Conservation (phyloP, 1,140 invertebrate species). For the Drosophila subpulchrella region DNA sequence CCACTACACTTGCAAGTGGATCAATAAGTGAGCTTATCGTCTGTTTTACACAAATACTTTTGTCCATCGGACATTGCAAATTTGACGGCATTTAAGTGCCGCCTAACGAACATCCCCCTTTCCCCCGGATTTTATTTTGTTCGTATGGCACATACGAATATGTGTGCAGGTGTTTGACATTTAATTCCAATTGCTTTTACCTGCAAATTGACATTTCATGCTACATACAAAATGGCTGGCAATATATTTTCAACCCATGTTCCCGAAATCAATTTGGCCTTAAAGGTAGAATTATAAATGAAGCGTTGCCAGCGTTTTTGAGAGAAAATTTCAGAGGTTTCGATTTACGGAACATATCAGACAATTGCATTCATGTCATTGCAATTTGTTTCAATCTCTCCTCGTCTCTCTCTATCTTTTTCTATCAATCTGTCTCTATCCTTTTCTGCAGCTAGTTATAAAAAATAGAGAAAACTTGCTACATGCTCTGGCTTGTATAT, state of each 20-base stretch:
- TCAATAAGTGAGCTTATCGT: constrained; percentile 79
- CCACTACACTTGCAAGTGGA: constrained; percentile 61
- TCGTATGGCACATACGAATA: not conserved
- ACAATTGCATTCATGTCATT: constrained; percentile 39
- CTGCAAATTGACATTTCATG: constrained; percentile 77
- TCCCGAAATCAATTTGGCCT: constrained; percentile 22
- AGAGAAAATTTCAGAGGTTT: constrained; percentile 28
- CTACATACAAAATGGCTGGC: constrained; percentile 45
- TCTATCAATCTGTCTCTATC: constrained; percentile 8
- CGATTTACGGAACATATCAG: constrained; percentile 31
- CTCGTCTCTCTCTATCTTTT: constrained; percentile 7
- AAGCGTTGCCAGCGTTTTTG: not conserved
- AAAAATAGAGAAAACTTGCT: constrained; percentile 22
- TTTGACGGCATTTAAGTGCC: constrained; percentile 71
- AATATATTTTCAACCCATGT: constrained; percentile 30
- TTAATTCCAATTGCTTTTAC: constrained; percentile 79
- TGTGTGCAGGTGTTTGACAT: constrained; percentile 64
- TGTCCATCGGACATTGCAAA: constrained; percentile 65
- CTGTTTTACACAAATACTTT: constrained; percentile 79
- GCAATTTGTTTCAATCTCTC: constrained; percentile 30
- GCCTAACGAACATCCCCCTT: constrained; percentile 35
- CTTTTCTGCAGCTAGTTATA: constrained; percentile 20
- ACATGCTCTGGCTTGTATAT: constrained; percentile 30
- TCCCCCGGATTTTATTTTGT: constrained; percentile 13
- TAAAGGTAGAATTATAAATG: constrained; percentile 19